Evolutionary conservation across 2,888 invertebrate species (phyloP).

Genomic region (Molorchus minor): DNA sequence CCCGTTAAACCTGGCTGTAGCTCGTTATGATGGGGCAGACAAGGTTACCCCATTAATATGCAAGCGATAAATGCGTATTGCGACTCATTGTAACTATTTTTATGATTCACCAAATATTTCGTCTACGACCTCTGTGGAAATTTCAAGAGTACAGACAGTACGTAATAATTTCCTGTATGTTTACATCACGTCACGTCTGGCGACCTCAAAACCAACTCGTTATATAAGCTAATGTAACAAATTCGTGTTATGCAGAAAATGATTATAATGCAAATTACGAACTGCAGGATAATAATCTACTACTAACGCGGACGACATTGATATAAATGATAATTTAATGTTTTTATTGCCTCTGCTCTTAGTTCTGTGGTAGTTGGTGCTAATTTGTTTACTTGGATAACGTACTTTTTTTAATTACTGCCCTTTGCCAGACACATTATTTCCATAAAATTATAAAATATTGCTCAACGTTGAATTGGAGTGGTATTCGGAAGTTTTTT

Average conservation of each 20-base stretch:
- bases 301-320: constrained; percentile 6
- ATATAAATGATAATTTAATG: constrained; percentile 21
- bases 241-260: constrained; percentile 14
- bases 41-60: constrained; percentile 21
- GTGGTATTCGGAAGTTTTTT: too few species aligned
- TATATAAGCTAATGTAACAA: constrained; percentile 20
- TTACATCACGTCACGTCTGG: constrained; percentile 21
- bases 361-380: too few species aligned
- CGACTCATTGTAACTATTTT: constrained; percentile 13
- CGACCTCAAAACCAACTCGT: constrained; percentile 1
- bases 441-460: too few species aligned
- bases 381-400: too few species aligned
- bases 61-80: constrained; percentile 9
- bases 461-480: too few species aligned
- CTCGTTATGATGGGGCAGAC: too few species aligned
- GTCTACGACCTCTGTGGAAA: constrained; percentile 6
- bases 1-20: too few species aligned
- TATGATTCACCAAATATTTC: constrained; percentile 20
- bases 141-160: constrained; percentile 16
- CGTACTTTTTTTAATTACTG: too few species aligned
- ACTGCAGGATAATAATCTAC: constrained; percentile 22
- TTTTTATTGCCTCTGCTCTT: constrained; percentile 5
- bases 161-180: constrained; percentile 19
- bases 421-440: too few species aligned
- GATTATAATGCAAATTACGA: constrained; percentile 19